A percentile compares a stretch with the other conserved stretches of the same genome.
These are phyloP conservation scores for Psilanteris sp. DNA, from an alignment of 1,140 invertebrate species.

Conservation along the genomic window DNA sequence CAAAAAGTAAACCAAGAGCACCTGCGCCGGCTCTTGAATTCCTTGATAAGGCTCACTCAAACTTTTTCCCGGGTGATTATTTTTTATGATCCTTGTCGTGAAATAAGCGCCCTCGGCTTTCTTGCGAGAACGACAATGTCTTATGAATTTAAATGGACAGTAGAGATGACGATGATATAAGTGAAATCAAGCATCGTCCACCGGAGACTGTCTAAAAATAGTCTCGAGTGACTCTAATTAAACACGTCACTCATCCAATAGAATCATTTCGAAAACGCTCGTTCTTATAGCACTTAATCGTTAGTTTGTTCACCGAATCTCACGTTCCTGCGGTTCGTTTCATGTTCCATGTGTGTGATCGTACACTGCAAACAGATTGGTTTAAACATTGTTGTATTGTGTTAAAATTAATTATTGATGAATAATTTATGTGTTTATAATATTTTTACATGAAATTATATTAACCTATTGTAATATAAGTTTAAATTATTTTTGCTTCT, in stretches of 20 bases:
- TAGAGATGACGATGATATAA: conserved; percentile 46
- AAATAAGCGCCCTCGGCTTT: conserved; percentile 47
- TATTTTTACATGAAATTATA: too few relatives aligned
- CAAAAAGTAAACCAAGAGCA: too few relatives aligned
- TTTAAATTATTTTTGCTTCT: too few relatives aligned
- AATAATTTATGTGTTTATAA: too few relatives aligned
- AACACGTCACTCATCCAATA: conserved; percentile 44
- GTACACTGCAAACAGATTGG: too few relatives aligned
- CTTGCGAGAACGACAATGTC: conserved; percentile 35
- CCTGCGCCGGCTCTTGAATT: too few relatives aligned
- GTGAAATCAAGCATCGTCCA: conserved; percentile 39
- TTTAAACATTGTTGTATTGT: too few relatives aligned
- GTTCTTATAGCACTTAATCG: conserved; percentile 14
- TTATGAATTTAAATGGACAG: conserved; percentile 55
- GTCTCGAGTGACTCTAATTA: conserved; percentile 36
- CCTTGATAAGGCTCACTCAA: too few relatives aligned
- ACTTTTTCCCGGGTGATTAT: conserved; percentile 5
- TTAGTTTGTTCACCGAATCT: background rate
- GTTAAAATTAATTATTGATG: too few relatives aligned
- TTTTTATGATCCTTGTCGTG: conserved; percentile 31
- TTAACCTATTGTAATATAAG: too few relatives aligned
- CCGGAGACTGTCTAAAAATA: conserved; percentile 46
- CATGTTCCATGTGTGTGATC: too few relatives aligned
- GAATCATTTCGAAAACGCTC: conserved; percentile 20
- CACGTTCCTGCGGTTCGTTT: too few relatives aligned